phyloP scores from a whole-genome alignment of 2,888 invertebrate species.

The Stratiomys singularior region DNA sequence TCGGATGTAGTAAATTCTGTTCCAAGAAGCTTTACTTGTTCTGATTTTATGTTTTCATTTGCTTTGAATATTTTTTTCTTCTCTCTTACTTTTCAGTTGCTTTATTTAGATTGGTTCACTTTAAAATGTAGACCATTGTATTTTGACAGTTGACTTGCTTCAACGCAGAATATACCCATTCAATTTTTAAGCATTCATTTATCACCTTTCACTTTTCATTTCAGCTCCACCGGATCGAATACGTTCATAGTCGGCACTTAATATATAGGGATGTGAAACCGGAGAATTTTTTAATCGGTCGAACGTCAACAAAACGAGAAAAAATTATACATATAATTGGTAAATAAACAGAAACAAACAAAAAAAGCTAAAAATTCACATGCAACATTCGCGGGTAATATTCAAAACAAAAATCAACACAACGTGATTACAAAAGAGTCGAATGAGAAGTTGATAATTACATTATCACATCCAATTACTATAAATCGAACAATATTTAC shows the following conservation, averaged over 20 bases:
- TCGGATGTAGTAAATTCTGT: too few species aligned
- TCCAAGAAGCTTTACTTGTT: too few species aligned
- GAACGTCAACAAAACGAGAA: constrained; percentile 96
- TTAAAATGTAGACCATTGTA: neutral
- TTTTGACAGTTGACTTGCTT: too few species aligned
- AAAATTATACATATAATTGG: constrained; percentile 99
- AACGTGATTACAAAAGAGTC: too few species aligned
- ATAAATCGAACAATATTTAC: neutral
- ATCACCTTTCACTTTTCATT: constrained; percentile 10
- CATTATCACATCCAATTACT: neutral
- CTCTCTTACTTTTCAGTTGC: neutral
- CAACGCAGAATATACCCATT: neutral
- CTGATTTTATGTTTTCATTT: too few species aligned
- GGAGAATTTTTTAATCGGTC: constrained; percentile 99
- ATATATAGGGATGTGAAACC: constrained; percentile 99
- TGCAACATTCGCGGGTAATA: neutral
- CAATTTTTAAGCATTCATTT: neutral
- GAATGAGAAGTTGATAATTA: neutral
- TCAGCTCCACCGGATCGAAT: constrained; percentile 98
- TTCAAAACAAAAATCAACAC: too few species aligned
- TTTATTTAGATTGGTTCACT: neutral
- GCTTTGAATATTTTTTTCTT: neutral
- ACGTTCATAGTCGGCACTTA: constrained; percentile 98
- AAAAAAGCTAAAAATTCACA: neutral
- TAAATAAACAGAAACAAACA: constrained; percentile 63